A percentile compares a stretch with the other conserved stretches of the same genome.
Conservation (phyloP, 2,888 invertebrate species). For the Drosophila dives region DNA sequence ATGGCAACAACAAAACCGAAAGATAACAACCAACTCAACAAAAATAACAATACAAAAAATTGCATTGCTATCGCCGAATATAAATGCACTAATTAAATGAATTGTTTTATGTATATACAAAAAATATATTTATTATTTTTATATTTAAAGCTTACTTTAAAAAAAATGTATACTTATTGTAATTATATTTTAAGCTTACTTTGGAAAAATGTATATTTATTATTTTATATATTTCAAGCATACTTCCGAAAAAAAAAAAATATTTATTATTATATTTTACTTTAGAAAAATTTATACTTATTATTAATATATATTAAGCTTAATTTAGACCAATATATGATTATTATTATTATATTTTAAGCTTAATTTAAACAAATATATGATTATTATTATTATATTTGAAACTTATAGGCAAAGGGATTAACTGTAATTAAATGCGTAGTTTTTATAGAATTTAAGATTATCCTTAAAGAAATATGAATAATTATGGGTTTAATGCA, state of each 20-base stretch:
- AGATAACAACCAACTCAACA: slow-evolving; percentile 42
- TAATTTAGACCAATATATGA: too few species aligned
- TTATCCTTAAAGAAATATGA: neutral
- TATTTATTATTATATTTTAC: too few species aligned
- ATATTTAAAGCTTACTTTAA: neutral
- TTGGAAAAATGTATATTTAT: too few species aligned
- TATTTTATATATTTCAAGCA: too few species aligned
- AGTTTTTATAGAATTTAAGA: neutral
- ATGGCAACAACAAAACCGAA: slow-evolving; percentile 29
- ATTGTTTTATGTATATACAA: neutral
- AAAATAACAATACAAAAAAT: slow-evolving; percentile 21
- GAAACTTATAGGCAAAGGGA: fast-evolving
- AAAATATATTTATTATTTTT: neutral
- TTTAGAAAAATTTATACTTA: too few species aligned
- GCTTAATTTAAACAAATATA: too few species aligned
- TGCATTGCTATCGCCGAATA: slow-evolving; percentile 5
- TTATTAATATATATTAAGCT: too few species aligned
- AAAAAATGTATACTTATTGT: too few species aligned
- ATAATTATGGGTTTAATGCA: neutral
- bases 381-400: neutral
- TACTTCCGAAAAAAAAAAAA: too few species aligned
- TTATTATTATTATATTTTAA: neutral
- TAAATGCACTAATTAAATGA: slow-evolving; percentile 30
- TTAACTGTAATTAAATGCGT: neutral
- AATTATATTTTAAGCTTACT: too few species aligned